Percentiles rank a stretch among this genome's conserved stretches.
These are phyloP conservation scores for Lethenteron camtschaticum DNA, from an alignment of 2,113 vertebrate genomes.

Conservation along the genomic window DNA sequence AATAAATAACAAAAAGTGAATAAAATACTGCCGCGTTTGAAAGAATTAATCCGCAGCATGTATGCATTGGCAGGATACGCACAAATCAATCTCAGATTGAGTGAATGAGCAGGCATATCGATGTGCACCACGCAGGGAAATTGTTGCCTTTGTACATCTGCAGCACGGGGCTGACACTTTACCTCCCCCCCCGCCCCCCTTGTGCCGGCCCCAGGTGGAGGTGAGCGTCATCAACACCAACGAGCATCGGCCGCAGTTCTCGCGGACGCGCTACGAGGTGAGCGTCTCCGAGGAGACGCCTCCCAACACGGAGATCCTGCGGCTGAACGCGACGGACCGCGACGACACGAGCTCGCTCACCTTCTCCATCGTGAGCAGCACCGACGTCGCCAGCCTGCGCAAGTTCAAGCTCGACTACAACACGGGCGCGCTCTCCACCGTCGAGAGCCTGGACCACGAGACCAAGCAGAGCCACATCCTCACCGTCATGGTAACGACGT, in stretches of 20 bases:
- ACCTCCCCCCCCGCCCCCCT: not conserved
- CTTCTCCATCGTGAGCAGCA: slow-evolving; percentile 69
- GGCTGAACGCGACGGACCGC: slow-evolving; percentile 49
- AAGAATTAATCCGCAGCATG: no score
- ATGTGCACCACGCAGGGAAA: no score
- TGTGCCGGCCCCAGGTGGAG: slow-evolving; percentile 37
- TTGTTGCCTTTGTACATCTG: no score
- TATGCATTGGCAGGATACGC: no score
- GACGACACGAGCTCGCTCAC: slow-evolving; percentile 94
- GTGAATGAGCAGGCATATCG: no score
- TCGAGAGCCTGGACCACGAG: slow-evolving; percentile 67
- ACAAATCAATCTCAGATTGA: no score
- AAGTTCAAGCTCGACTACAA: slow-evolving; percentile 76
- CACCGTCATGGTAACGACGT: slow-evolving; percentile 57
- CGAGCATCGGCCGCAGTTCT: slow-evolving; percentile 80
- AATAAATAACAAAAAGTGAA: no score
- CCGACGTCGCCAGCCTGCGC: slow-evolving; percentile 59
- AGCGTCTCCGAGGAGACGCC: slow-evolving; percentile 50
- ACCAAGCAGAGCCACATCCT: slow-evolving; percentile 55
- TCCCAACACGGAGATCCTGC: slow-evolving; percentile 55
- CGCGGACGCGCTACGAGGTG: slow-evolving; percentile 46
- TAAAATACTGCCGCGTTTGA: no score
- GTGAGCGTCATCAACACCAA: slow-evolving; percentile 93
- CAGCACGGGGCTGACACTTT: no score
- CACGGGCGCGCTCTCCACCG: slow-evolving; percentile 47